These are phyloP conservation scores for Dasysyrphus tricinctus DNA, from an alignment of 2,888 invertebrate species.

Conservation along the genomic window DNA sequence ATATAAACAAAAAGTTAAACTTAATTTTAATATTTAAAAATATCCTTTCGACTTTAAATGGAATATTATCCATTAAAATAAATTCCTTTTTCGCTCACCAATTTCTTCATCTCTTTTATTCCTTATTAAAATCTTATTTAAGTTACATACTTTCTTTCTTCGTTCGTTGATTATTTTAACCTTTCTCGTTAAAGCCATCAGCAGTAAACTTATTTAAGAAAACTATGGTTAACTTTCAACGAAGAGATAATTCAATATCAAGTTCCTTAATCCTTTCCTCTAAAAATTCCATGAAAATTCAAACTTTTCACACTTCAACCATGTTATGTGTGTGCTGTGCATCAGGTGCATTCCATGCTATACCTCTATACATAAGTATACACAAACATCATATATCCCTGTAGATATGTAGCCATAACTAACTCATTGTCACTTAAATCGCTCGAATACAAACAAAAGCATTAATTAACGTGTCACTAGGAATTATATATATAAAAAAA, in stretches of 20 bases:
- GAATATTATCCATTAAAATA: too few relatives aligned
- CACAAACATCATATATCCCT: neutral
- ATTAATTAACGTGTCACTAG: conserved; percentile 53
- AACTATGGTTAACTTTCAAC: conserved; percentile 4
- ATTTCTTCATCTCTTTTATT: too few relatives aligned
- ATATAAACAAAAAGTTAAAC: too few relatives aligned
- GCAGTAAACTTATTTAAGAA: neutral
- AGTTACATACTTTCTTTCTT: too few relatives aligned
- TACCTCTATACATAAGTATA: neutral
- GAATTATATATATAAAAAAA: conserved; percentile 28
- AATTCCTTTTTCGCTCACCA: too few relatives aligned
- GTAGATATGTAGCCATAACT: neutral
- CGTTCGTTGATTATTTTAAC: too few relatives aligned
- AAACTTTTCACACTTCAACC: conserved; percentile 14
- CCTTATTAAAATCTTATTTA: too few relatives aligned
- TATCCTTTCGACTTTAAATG: too few relatives aligned
- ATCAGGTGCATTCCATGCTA: conserved; percentile 14
- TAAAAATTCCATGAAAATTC: neutral
- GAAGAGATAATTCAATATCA: conserved; percentile 5
- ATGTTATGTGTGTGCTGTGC: neutral
- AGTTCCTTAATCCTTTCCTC: neutral
- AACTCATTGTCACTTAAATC: conserved; percentile 30
- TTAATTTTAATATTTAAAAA: too few relatives aligned
- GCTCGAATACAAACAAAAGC: conserved; percentile 49
- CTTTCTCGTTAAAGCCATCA: neutral